Percentiles rank a stretch among this genome's conserved stretches.
Evolutionary conservation across 2,113 vertebrate genomes (phyloP).

Genomic region (Ovibos moschatus): DNA sequence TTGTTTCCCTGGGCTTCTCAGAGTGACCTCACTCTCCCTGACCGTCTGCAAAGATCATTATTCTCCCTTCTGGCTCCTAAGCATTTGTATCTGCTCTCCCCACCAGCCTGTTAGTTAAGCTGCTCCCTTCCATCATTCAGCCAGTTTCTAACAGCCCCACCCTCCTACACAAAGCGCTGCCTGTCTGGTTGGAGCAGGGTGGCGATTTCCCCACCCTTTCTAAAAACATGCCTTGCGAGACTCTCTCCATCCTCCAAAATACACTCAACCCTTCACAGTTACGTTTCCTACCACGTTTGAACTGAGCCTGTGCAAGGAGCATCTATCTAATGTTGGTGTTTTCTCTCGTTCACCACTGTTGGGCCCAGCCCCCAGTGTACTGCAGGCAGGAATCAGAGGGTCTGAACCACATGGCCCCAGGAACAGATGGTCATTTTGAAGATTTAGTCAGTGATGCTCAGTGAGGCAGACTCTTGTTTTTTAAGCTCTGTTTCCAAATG

Average conservation of each 20-base stretch:
- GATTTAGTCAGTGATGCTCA: background rate
- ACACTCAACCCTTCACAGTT: background rate
- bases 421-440: background rate
- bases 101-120: background rate
- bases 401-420: background rate
- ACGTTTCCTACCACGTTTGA: background rate
- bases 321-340: background rate
- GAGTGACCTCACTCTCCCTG: background rate
- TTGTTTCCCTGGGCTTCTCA: background rate
- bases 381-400: background rate
- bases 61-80: background rate
- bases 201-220: constrained; percentile 55
- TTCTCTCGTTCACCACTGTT: background rate
- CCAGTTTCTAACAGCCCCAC: constrained; percentile 30
- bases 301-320: background rate
- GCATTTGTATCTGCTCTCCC: background rate
- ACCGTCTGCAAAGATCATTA: constrained; percentile 56
- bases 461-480: background rate
- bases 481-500: background rate
- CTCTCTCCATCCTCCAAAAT: constrained; percentile 21
- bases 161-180: constrained; percentile 63
- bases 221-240: constrained; percentile 49
- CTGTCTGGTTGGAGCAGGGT: constrained; percentile 58
- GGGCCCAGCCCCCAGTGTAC: background rate
- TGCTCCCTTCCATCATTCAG: constrained; percentile 14